phyloP scores from a whole-genome alignment of 2,113 vertebrate species.

The Kryptolebias marmoratus region DNA sequence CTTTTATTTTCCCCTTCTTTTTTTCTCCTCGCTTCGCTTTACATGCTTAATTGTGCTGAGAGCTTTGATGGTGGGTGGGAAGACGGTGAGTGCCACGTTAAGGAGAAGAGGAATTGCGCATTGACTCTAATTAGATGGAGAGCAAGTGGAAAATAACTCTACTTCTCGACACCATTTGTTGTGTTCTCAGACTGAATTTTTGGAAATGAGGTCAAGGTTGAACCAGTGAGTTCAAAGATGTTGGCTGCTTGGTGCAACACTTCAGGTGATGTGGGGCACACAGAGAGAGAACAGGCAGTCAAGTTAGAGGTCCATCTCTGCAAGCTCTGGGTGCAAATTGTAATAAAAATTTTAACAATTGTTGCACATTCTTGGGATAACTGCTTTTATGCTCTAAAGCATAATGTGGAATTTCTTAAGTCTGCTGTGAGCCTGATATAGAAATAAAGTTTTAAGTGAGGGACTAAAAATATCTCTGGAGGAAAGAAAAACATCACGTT shows the following conservation, averaged over 20 bases:
- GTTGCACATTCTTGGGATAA: slow-evolving; percentile 28
- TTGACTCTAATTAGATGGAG: slow-evolving; percentile 75
- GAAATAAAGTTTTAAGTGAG: slow-evolving; percentile 8
- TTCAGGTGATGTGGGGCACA: slow-evolving; percentile 26
- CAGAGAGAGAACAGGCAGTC: slow-evolving; percentile 12
- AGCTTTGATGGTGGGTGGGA: slow-evolving; percentile 77
- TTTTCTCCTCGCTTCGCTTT: slow-evolving; percentile 54
- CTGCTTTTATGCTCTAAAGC: slow-evolving; percentile 40
- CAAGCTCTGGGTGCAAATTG: background rate
- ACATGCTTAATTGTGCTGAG: slow-evolving; percentile 72
- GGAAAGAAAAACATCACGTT: background rate
- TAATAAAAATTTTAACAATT: slow-evolving; percentile 21
- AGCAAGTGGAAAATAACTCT: slow-evolving; percentile 37
- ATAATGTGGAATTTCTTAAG: slow-evolving; percentile 19
- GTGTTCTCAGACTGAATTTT: slow-evolving; percentile 31
- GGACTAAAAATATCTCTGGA: background rate
- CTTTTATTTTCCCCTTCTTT: slow-evolving; percentile 49
- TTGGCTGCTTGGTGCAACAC: slow-evolving; percentile 2
- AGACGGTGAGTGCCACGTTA: slow-evolving; percentile 43
- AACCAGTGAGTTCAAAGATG: slow-evolving; percentile 34
- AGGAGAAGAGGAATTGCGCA: slow-evolving; percentile 61
- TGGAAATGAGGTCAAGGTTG: slow-evolving; percentile 10
- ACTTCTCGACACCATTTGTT: slow-evolving; percentile 43
- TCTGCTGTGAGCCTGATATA: slow-evolving; percentile 3
- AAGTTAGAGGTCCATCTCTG: slow-evolving; percentile 28